Evolutionary conservation across 1,140 invertebrate species (phyloP), one percentile per base, ranked within the genome.

Genomic region (Drosophila parabipectinata): DNA sequence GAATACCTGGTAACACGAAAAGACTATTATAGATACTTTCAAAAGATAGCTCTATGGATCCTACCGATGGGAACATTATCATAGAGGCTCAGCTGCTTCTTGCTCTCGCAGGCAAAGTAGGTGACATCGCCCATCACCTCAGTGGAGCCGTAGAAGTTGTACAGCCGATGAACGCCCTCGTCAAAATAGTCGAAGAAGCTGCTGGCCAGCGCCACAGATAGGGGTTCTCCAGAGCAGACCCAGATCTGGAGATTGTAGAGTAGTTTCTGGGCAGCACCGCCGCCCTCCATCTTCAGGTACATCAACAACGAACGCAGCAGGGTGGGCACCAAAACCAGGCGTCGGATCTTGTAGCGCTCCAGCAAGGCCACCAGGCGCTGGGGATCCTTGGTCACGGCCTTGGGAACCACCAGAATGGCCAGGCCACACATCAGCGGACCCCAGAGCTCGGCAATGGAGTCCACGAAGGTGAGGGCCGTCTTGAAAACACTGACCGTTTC

Each of bases 141-240:
- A 0, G 97, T 98, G 68, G 96, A 97, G 0, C 97, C 97, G 77
- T 98, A 98, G 89, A 97, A 97, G 84, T 98, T 98, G 50, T 95
- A 96, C 7, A 98, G 88, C 12, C 93, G 92, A 61, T 95, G 94
- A 0, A 92, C 91, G 2, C 93, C 92, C 55, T 93, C 91, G 58
- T 93, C 92, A 62, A 97, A 97, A 62, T 94, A 93, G 21, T 93
- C 90, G 85, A 96, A 97, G 92, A 97, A 97, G 74, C 96, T 93
- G 34, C 94, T 89, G 0, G 95, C 95, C 12, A 97, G 80, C 0
- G 94, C 91, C 6, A 94, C 93, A 1, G 94, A 92, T 0, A 97
- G 92, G 1, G 95, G 94, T 92, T 98, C 97, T 1, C 96, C 96
- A 15, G 96, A 97, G 83, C 96, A 97, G 4, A 98, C 93, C 96